Percentiles rank a stretch among this genome's conserved stretches.
Evolutionary conservation across 2,888 invertebrate genomes (phyloP).

Genomic region (Lycophotia porphyrea): DNA sequence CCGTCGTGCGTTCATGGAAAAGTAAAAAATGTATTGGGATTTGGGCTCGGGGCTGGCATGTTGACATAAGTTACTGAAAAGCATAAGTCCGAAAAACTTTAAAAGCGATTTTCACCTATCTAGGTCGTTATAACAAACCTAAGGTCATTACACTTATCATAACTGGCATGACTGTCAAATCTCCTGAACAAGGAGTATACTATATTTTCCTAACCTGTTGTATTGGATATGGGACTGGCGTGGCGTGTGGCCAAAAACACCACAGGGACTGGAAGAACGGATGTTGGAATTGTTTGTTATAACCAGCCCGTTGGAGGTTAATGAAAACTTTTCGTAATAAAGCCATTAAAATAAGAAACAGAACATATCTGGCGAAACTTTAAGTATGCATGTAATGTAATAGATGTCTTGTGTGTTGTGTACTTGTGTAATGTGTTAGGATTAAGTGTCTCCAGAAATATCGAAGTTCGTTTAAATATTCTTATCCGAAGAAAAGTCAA

Average conservation of each 20-base stretch:
- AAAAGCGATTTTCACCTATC: background rate
- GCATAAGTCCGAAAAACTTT: background rate
- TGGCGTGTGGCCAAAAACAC: constrained; percentile 50
- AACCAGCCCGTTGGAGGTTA: constrained; percentile 11
- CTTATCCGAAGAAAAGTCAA: background rate
- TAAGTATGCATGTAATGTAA: no score
- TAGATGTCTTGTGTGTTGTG: no score
- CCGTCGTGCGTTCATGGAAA: no score
- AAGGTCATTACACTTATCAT: constrained; percentile 28
- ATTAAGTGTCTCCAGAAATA: background rate
- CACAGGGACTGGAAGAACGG: constrained; percentile 2
- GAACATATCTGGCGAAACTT: background rate
- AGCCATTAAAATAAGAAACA: background rate
- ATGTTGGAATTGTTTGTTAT: constrained; percentile 39
- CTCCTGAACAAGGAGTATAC: constrained; percentile 6
- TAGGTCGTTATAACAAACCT: background rate
- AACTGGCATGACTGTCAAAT: constrained; percentile 28
- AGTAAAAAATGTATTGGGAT: no score
- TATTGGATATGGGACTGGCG: constrained; percentile 53
- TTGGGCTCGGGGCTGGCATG: no score
- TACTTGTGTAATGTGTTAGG: background rate
- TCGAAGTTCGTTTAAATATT: background rate
- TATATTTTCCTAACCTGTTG: constrained; percentile 20
- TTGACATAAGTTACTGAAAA: no score
- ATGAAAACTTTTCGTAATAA: constrained; percentile 12